Percentiles rank a stretch among this genome's conserved stretches.
Evolutionary conservation across 2,797 vertebrate species (phyloP).

Genomic region (Triplophysa bombifrons): DNA sequence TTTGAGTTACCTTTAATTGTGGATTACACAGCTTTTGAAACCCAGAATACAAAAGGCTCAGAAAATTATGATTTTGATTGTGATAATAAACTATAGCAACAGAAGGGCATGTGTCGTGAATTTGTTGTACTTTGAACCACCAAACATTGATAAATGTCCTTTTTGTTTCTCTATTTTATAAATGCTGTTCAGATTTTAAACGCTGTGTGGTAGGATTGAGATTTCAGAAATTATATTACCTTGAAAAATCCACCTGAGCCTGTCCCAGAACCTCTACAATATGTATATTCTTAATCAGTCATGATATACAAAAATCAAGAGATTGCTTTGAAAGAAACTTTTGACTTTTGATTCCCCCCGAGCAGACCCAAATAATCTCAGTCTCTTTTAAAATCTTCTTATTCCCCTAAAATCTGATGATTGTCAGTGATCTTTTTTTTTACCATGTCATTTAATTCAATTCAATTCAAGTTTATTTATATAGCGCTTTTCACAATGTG

Average conservation of each 20-base stretch:
- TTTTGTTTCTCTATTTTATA: neutral
- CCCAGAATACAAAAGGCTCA: no score
- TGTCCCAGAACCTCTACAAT: neutral
- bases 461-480: no score
- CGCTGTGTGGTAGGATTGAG: neutral
- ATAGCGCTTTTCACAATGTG: no score
- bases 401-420: no score
- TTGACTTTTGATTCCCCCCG: neutral
- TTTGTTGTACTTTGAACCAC: neutral
- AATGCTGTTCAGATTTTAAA: neutral
- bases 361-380: neutral
- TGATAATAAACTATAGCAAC: neutral
- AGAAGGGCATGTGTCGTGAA: neutral
- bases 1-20: neutral
- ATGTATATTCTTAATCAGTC: neutral
- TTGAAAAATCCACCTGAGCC: neutral
- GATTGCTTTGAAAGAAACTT: neutral
- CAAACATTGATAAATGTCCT: neutral
- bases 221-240: no score
- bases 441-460: no score
- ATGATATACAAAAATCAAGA: neutral
- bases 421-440: no score
- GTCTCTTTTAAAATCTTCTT: neutral
- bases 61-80: neutral
- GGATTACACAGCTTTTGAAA: neutral